These are phyloP conservation scores for Ceratina australensis DNA, from an alignment of 1,140 invertebrate species.

Conservation along the genomic window DNA sequence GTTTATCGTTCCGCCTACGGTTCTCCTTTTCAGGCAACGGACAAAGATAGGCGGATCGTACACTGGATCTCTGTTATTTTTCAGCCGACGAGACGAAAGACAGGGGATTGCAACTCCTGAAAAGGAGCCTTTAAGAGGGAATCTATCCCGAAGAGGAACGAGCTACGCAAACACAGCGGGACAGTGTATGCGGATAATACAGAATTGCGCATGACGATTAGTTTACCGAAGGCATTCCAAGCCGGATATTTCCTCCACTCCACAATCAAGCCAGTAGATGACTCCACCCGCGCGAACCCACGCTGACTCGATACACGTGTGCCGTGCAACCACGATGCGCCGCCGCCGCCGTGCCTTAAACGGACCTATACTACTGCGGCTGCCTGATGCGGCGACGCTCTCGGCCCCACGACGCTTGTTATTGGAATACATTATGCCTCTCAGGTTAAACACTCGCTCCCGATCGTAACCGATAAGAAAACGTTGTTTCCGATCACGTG, in stretches of 20 bases:
- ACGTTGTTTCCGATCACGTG: neutral
- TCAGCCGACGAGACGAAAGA: too few relatives aligned
- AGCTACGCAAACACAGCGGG: neutral
- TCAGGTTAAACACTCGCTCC: neutral
- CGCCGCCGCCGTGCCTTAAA: neutral
- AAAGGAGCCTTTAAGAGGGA: neutral
- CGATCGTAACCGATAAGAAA: neutral
- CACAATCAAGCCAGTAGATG: constrained; percentile 49
- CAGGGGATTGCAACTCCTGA: neutral
- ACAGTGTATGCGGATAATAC: constrained; percentile 34
- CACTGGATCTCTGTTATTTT: too few relatives aligned
- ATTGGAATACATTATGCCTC: neutral
- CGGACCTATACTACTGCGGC: constrained; percentile 17
- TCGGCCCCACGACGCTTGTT: neutral
- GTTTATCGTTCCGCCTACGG: too few relatives aligned
- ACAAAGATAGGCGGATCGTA: too few relatives aligned
- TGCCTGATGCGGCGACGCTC: neutral
- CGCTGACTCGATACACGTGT: constrained; percentile 29
- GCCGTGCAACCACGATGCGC: neutral
- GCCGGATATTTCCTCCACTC: constrained; percentile 31
- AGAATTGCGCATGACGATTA: constrained; percentile 28
- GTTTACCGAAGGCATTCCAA: constrained; percentile 50
- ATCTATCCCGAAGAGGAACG: neutral
- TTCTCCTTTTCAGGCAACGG: too few relatives aligned
- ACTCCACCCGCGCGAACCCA: constrained; percentile 42